Evolutionary conservation across 2,113 vertebrate species (phyloP).

Genomic region (Amblyornis subalaris): DNA sequence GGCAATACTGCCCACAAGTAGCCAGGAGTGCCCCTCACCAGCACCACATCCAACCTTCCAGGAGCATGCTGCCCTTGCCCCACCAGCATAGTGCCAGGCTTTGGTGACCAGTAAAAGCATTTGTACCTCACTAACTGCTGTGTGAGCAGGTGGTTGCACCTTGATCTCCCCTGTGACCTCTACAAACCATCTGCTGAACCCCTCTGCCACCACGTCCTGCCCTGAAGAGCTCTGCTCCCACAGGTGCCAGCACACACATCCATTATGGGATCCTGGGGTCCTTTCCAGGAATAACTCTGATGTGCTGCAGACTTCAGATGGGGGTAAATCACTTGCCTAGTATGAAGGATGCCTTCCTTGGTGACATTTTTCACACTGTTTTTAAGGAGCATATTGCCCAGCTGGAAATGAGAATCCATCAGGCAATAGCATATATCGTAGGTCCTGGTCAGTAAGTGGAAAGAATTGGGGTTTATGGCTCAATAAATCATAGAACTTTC

Average conservation of each 20-base stretch:
- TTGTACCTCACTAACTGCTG: not conserved
- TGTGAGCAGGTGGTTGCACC: not conserved
- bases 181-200: not conserved
- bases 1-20: not conserved
- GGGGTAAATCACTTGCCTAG: constrained; percentile 4
- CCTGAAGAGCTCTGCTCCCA: not conserved
- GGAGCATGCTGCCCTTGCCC: not conserved
- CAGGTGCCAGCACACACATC: not conserved
- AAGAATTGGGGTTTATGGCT: constrained; percentile 65
- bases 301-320: not conserved
- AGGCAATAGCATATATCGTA: constrained; percentile 45
- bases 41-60: not conserved
- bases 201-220: not conserved
- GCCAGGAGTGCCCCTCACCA: not conserved
- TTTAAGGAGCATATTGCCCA: constrained; percentile 59
- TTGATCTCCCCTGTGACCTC: not conserved
- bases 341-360: constrained; percentile 53
- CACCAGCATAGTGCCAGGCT: not conserved
- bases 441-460: constrained; percentile 66
- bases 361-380: constrained; percentile 54
- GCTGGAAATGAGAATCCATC: constrained; percentile 65
- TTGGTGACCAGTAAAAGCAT: not conserved
- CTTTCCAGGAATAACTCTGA: not conserved
- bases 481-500: constrained; percentile 60
- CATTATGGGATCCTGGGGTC: not conserved